Base-by-base conservation (phyloP, 30 jellyfish, hydroid and myxozoan species). In the Haliclystus octoradiatus region DNA sequence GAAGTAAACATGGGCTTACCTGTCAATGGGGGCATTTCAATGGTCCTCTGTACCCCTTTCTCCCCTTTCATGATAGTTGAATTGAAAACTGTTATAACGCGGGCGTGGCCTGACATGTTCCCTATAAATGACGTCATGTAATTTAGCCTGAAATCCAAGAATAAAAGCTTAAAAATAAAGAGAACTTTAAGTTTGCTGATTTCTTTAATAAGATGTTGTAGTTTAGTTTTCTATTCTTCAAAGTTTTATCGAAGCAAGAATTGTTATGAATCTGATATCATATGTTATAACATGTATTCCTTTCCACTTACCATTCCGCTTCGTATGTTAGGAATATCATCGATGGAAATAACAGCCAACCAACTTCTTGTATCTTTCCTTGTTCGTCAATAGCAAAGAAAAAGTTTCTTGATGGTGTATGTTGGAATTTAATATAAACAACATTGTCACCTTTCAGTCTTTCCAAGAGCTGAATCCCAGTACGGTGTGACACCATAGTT, bases 281-380 rank as follows among this genome's bases (percentile, higher is more conserved):
- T n/a, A n/a, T n/a, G n/a, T n/a, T n/a, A n/a, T n/a, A n/a, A n/a
- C n/a, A n/a, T n/a, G n/a, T n/a, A n/a, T 31, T 1, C 0, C 49
- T 12, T 34, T 26, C 22, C 13, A 70, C 94, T 65, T 75, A 88
- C 97, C 97, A 88, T 66, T 88, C 84, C 40, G 97, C 97, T 52
- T 88, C 94, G 76, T 88, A 88, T 26, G 92, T 75, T 76, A 88
- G 49, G 71, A 88, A 88, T 12, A 88, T 63, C 97, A 88, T 88
- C 28, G 97, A 80, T 2, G 97, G 97, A 33, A 50, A 88, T 27
- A 88, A 68, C 80, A 88, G 64, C 97, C 97, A 88, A 51, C 97
- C 97, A 28, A 88, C 89, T 63, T 88, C 97, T 81, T 88, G 97
- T 76, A 88, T 34, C 26, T 88, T 79, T 2, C 97, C 94, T 73